Conservation (phyloP, 1,140 invertebrate genomes). For the Drosophila fuyamai region DNA sequence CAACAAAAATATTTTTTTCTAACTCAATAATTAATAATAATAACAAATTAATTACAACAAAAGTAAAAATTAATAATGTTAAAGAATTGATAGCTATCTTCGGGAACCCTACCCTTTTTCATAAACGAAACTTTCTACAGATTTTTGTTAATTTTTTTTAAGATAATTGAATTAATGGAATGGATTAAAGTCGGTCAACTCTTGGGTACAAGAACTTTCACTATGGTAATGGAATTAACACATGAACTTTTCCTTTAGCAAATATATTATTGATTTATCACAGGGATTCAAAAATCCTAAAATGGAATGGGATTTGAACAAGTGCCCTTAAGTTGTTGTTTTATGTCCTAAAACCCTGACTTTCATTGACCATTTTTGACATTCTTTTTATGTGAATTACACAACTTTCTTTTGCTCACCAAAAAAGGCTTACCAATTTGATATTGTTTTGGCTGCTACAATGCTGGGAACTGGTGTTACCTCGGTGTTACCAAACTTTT, state of each 20-base stretch:
- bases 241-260: not conserved
- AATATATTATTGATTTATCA: conserved; percentile 6
- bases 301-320: not conserved
- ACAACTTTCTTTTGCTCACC: conserved; percentile 37
- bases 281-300: not conserved
- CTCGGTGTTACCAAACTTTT: not conserved
- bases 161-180: not conserved
- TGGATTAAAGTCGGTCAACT: not conserved
- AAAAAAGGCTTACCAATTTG: conserved; percentile 38
- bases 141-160: not conserved
- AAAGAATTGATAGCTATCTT: no score
- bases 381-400: conserved; percentile 5
- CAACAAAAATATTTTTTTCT: no score
- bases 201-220: conserved; percentile 2
- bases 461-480: conserved; percentile 14
- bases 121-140: no score
- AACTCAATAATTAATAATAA: no score
- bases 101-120: no score
- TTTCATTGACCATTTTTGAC: conserved; percentile 15
- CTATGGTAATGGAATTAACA: conserved; percentile 11
- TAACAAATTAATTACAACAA: not conserved
- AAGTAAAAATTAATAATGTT: not conserved
- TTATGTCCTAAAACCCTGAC: not conserved
- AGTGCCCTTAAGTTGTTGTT: not conserved
- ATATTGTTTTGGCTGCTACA: not conserved